Evolutionary conservation across 1,140 invertebrate species (phyloP), one percentile per base, ranked within the genome.

Genomic region (Drosophila miranda): DNA sequence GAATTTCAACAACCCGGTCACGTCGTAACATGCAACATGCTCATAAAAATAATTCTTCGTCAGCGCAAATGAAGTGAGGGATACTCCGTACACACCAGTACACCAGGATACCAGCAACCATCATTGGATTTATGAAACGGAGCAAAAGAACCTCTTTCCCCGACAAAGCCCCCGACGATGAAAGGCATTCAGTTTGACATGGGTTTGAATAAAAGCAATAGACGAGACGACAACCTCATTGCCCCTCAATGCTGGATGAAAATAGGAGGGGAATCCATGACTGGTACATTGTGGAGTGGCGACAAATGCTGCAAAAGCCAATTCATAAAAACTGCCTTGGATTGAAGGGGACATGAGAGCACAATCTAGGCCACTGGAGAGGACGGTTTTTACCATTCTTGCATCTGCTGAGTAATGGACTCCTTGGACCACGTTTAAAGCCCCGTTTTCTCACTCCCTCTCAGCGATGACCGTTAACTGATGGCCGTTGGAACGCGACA

Each of bases 101-200:
- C 26, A 28, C 3, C 4, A 26, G 23, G 23, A 26, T 26, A 5
- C 23, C 23, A 30, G 8, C 19, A 30, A 9, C 14, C 26, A 8
- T 3, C 14, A n/a, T 6, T 34, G 63, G 50, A 56, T 68, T 68
- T 68, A 68, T 68, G 66, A 66, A 49, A 30, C 2, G n/a, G 9
- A 50, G 43, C n/a, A 75, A 67, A 44, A 51, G 72, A 75, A 75
- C 61, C 61, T 59, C 43, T 75, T 75, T 75, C 61, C 54, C 49
- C n/a, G 48, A 71, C 53, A 72, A 72, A 72, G 57, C 56, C 57
- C 28, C 34, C 11, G 11, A 13, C 69, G 9, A 61, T 72, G 69
- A 72, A 67, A 72, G 42, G 38, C 67, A 43, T 61, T 64, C 53
- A 58, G 50, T 44, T 53, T 75, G 70, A 75, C 74, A 53, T 64